Conservation (phyloP, 2,113 vertebrate species). For the Ranitomeya variabilis region DNA sequence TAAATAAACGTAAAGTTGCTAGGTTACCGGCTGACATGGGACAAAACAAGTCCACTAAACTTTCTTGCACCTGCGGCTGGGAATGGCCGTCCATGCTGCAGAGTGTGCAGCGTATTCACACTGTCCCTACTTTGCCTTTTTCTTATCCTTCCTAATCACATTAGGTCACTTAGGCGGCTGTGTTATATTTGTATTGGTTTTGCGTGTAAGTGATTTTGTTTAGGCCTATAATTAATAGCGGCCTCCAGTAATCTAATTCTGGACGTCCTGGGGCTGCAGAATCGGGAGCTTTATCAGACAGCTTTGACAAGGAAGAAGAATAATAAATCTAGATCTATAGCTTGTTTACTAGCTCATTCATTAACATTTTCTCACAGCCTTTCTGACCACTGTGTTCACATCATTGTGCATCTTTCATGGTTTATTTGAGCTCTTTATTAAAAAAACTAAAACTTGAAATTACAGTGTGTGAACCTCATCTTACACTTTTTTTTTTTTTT, state of each 20-base stretch:
- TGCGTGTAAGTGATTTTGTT: conserved; percentile 15
- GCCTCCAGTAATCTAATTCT: conserved; percentile 11
- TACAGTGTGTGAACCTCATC: no score
- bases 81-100: background rate
- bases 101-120: background rate
- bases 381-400: no score
- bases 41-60: conserved; percentile 55
- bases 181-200: conserved; percentile 21
- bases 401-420: no score
- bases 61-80: conserved; percentile 66
- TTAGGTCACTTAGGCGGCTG: conserved; percentile 14
- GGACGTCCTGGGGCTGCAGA: background rate
- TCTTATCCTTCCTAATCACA: background rate
- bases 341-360: no score
- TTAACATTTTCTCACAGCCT: no score
- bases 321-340: background rate
- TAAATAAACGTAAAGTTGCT: conserved; percentile 76
- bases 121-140: background rate
- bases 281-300: background rate
- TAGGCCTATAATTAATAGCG: conserved; percentile 23
- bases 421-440: no score
- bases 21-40: conserved; percentile 68
- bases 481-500: no score
- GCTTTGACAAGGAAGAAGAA: background rate
- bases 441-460: no score